These are phyloP conservation scores for Papilio machaon DNA, from an alignment of 1,140 invertebrate species.

Conservation along the genomic window DNA sequence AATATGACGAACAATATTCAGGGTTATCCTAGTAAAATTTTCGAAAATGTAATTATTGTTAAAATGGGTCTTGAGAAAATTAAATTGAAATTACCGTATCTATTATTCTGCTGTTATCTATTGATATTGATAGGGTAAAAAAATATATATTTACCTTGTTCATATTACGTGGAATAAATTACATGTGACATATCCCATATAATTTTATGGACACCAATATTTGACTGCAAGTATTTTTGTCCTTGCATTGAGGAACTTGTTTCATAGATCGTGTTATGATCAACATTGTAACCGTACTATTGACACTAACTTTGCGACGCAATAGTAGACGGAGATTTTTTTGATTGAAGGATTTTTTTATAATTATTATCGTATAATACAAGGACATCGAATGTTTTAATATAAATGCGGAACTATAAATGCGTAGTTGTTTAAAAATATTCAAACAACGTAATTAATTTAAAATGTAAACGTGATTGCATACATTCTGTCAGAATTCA, in stretches of 20 bases:
- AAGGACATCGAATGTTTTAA: constrained; percentile 35
- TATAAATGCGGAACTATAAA: constrained; percentile 28
- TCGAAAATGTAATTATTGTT: not conserved
- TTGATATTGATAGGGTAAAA: not conserved
- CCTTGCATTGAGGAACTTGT: constrained; percentile 24
- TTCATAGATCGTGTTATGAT: constrained; percentile 29
- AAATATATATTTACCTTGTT: not conserved
- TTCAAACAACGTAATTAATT: constrained; percentile 1
- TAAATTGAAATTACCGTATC: too few relatives aligned
- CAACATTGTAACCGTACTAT: constrained; percentile 22
- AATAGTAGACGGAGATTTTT: constrained; percentile 25
- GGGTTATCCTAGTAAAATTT: not conserved
- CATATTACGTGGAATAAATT: not conserved
- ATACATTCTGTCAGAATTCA: not conserved
- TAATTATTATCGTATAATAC: constrained; percentile 18
- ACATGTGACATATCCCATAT: not conserved
- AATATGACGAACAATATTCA: too few relatives aligned
- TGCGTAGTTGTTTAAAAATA: constrained; percentile 20
- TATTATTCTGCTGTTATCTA: not conserved
- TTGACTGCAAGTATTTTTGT: constrained; percentile 17
- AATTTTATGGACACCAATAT: not conserved
- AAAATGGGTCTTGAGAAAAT: too few relatives aligned
- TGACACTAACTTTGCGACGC: constrained; percentile 26
- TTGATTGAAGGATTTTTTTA: constrained; percentile 34
- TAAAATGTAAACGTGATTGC: not conserved